Evolutionary conservation across 2,113 vertebrate species (phyloP), one percentile per base, ranked within the genome.

Genomic region (Syngnathus floridae): DNA sequence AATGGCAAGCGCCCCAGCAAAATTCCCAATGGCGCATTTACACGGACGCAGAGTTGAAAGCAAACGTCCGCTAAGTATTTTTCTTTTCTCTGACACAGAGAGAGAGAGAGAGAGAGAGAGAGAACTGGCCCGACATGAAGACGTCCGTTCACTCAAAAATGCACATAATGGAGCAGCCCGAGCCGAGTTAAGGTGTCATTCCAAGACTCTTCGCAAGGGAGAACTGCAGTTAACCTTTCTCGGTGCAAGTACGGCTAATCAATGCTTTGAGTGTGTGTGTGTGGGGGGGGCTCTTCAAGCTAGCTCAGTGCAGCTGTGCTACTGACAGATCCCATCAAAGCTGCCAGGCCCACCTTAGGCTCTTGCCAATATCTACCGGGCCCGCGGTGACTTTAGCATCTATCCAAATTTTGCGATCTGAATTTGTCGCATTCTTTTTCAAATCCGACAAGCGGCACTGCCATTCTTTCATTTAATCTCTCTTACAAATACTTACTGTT

Each of bases 271-370:
- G 57, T 70, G 74, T 46, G 68, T 41, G 40, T 2, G 10, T 9
- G 11, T 41, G 40, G 7, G 17, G 37, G n/a, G 58, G 19, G 54
- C 13, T 7, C 4, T 74, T 72, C 77, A 64, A 71, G 80, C 10
- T 26, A 77, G 75, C 70, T 26, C 26, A 4, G 57, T 68, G 81
- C 88, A 90, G 89, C 88, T 91, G 89, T 88, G 84, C 83, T 88
- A 86, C 84, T 89, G 89, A 90, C 86, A 92, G 92, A 91, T 91
- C 84, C 87, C 88, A 86, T 90, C 88, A 89, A 89, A 89, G 86
- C 87, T 75, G 55, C 75, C 64, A 67, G 77, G 26, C 26, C 26
- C 26, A 26, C 2, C 26, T 26, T 26, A 26, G 26, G 26, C 26
- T 26, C 26, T 26, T 26, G 1, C 43, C 45, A 4, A 65, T 72